These are phyloP conservation scores for Cyphomyrus discorhynchus DNA, from an alignment of 2,113 vertebrate genomes.

Conservation along the genomic window DNA sequence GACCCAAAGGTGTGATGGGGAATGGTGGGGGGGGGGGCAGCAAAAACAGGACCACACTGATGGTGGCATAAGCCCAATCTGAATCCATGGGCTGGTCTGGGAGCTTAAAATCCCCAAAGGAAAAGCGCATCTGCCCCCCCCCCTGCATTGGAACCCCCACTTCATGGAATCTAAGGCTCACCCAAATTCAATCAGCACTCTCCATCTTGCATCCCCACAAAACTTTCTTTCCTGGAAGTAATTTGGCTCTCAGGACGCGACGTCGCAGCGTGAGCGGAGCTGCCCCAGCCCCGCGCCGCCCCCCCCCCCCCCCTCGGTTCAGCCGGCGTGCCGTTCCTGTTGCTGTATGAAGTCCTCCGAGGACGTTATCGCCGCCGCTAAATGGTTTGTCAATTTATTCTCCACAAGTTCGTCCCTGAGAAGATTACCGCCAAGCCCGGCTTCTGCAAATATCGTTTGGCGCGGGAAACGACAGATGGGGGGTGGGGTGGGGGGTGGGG, in stretches of 20 bases:
- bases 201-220: not conserved
- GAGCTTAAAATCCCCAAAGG: not conserved
- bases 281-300: not conserved
- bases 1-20: not conserved
- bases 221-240: not conserved
- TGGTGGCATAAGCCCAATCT: not conserved
- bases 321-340: not conserved
- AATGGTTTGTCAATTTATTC: constrained; percentile 15
- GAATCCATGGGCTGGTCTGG: not conserved
- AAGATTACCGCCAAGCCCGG: not conserved
- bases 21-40: not conserved
- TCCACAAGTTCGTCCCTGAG: constrained; percentile 5
- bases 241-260: not conserved
- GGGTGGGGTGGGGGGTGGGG: not conserved
- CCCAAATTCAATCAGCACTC: not conserved
- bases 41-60: not conserved
- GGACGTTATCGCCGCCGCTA: not conserved
- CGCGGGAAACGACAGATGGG: not conserved
- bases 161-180: not conserved
- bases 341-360: not conserved
- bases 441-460: constrained; percentile 1
- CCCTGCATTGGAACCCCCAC: not conserved
- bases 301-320: not conserved
- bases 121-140: not conserved
- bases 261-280: not conserved